phyloP scores from a whole-genome alignment of 1,140 invertebrate species.

The Oedothorax gibbosus region DNA sequence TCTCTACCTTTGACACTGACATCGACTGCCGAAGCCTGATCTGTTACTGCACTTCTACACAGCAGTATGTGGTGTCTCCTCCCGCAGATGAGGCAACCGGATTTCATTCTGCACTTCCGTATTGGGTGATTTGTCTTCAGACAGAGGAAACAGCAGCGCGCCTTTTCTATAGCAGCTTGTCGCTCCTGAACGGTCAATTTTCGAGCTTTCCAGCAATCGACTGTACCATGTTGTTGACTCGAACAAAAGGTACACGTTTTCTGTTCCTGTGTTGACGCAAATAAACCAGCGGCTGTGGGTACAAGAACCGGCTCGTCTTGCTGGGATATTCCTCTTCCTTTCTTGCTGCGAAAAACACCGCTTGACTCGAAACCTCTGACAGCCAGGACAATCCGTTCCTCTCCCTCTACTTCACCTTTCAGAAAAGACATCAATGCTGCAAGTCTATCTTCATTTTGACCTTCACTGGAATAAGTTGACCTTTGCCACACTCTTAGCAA shows the following conservation, averaged over 20 bases:
- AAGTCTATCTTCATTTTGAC: too few relatives aligned
- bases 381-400: too few relatives aligned
- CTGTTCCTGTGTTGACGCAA: neutral
- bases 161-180: conserved; percentile 6
- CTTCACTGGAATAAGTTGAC: too few relatives aligned
- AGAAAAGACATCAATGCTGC: too few relatives aligned
- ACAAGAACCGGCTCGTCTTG: neutral
- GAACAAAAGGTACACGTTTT: conserved; percentile 31
- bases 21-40: neutral
- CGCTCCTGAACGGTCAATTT: conserved; percentile 19
- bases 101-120: conserved; percentile 1
- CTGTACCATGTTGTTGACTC: neutral
- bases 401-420: too few relatives aligned
- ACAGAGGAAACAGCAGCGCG: conserved; percentile 9
- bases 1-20: neutral
- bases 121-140: neutral
- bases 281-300: conserved; percentile 20
- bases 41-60: conserved; percentile 24
- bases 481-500: too few relatives aligned
- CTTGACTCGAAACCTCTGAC: too few relatives aligned
- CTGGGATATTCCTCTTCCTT: too few relatives aligned
- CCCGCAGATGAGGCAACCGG: conserved; percentile 17
- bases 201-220: conserved; percentile 5
- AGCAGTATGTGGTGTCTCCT: conserved; percentile 10
- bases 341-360: too few relatives aligned